Evolutionary conservation across 2,888 invertebrate species (phyloP).

Genomic region (Laothoe populi): DNA sequence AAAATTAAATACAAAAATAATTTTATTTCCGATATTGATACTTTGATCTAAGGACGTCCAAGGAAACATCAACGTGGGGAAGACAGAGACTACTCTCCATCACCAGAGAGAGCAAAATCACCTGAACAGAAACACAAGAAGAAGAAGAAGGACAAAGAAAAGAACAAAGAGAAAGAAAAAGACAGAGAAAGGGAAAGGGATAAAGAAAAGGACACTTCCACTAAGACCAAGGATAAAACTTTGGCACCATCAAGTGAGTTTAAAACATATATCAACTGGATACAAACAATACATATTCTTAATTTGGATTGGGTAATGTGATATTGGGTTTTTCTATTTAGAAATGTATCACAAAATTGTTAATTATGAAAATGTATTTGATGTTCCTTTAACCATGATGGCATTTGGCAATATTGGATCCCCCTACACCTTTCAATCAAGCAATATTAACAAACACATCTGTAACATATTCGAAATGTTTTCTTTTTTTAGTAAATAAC

Average conservation of each 20-base stretch:
- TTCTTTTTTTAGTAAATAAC: too few species aligned
- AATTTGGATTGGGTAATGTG: too few species aligned
- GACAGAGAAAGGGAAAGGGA: conserved; percentile 60
- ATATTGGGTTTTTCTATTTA: too few species aligned
- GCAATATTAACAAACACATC: too few species aligned
- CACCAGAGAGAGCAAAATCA: conserved; percentile 61
- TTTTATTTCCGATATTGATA: too few species aligned
- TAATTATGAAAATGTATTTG: too few species aligned
- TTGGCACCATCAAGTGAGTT: conserved; percentile 78
- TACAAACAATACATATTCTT: neutral
- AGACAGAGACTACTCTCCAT: conserved; percentile 67
- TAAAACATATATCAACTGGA: neutral
- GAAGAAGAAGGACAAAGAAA: conserved; percentile 70
- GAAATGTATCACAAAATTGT: too few species aligned
- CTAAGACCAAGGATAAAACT: conserved; percentile 78
- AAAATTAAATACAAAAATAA: too few species aligned
- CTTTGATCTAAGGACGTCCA: conserved; percentile 20
- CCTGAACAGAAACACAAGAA: conserved; percentile 70
- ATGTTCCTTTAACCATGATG: too few species aligned
- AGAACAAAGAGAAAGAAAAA: conserved; percentile 56
- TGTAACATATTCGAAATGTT: too few species aligned
- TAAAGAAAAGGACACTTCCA: conserved; percentile 55
- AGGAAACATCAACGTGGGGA: conserved; percentile 39
- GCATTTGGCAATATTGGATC: too few species aligned
- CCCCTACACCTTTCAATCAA: too few species aligned